Base-by-base conservation (phyloP, 2,888 invertebrate species). In the Blomia tropicalis region DNA sequence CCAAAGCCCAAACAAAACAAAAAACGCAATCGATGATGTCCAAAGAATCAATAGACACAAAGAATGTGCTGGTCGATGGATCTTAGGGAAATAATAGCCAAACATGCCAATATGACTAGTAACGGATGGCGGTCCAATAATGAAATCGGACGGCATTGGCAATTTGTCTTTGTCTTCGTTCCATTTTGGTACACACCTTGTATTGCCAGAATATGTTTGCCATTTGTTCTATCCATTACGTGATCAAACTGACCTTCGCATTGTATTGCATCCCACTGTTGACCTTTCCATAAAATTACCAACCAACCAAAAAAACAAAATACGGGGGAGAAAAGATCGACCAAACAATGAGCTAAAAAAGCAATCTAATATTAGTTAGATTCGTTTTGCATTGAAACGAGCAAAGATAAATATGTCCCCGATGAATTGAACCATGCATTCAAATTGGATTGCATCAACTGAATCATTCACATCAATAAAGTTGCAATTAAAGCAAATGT, bases 341-440 rank as follows among this genome's bases (percentile, higher is more conserved):
- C n/a, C n/a, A n/a, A n/a, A n/a, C n/a, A n/a, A n/a, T n/a, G n/a
- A n/a, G n/a, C n/a, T n/a, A n/a, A 17, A 36, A 36, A 11, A 17
- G 36, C 36, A 36, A 36, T 36, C 36, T 36, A 36, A 11, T 36
- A 36, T 11, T 11, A 7, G 36, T 7, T 36, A n/a, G n/a, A n/a
- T n/a, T n/a, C 7, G 7, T 22, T 47, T 47, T 47, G 51, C 27
- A 25, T 22, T 22, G 7, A 19, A 27, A 7, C 22, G 7, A 19
- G 51, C 51, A 47, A 41, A 41, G 41, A 41, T n/a, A 47, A 47
- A 7, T 47, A 47, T 47, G 51, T 47, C 51, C 51, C 51, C n/a
- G 27, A 47, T 47, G 51, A 47, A 47, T 47, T 47, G 51, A 27
- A 7, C 22, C 5, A 19, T 47, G 51, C 51, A 25, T 47, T 47